Base-by-base conservation (phyloP, 2,113 vertebrate species). In the Plestiodon gilberti region DNA sequence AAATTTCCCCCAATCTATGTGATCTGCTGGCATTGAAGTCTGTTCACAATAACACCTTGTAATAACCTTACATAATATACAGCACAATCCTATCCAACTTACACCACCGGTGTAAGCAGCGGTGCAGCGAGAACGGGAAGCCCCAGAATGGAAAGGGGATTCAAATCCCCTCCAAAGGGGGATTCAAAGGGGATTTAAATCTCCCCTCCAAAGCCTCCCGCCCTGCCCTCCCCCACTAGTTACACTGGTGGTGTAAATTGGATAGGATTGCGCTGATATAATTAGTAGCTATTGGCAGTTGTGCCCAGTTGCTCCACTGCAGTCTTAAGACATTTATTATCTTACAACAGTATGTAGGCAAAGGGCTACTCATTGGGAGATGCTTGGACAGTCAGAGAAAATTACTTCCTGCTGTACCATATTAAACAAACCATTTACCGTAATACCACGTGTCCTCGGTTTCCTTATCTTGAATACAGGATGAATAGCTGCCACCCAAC, bases 371-470 rank as follows among this genome's bases (percentile, higher is more conserved):
- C 35, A 78, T 40, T 85, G 52, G 28, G 77, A 38, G 33, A 40
- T 4, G n/a, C 43, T 57, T 14, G 55, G 11, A 57, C 55, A 57
- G 17, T 78, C 10, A 57, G 74, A 38, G 9, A 4, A 57, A 78
- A 85, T 69, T 84, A 33, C 48, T 85, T 86, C 65, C 76, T 70
- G n/a, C n/a, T n/a, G 25, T 57, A 78, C 48, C 23, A 20, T 78
- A 18, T 74, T 73, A 59, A 85, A 0, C 57, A 88, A 89, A 35
- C 52, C 0, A 86, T 88, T 83, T 84, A n/a, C n/a, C n/a, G n/a
- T n/a, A 88, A 82, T 84, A 15, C 48, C 76, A 18, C 33, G 75
- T 62, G 85, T 84, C 81, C 30, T 92, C 76, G 81, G 82, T 80
- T 67, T 80, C 52, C 83, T 88, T 67, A 78, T 71, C 55, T 89